phyloP scores from a whole-genome alignment of 2,113 vertebrate genomes.

The Ochotona princeps region DNA sequence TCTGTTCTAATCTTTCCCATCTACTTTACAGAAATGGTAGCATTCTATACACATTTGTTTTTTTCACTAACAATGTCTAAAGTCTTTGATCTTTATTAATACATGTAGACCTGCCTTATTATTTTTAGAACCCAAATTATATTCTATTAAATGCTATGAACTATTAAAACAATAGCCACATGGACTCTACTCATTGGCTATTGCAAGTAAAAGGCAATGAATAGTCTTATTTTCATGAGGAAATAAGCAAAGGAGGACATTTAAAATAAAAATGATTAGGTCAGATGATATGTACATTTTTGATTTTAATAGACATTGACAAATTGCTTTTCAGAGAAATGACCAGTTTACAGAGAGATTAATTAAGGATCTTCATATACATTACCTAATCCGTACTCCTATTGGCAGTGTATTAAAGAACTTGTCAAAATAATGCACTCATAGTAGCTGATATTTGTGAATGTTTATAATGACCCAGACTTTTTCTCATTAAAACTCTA shows the following conservation, averaged over 20 bases:
- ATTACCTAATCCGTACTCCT: not conserved
- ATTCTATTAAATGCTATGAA: not conserved
- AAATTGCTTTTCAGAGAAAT: not conserved
- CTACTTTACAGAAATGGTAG: not conserved
- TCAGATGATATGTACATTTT: not conserved
- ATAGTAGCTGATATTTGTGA: not conserved
- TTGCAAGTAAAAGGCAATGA: not conserved
- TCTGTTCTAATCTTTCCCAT: not conserved
- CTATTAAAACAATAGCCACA: not conserved
- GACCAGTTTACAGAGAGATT: not conserved
- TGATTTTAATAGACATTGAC: not conserved
- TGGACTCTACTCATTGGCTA: not conserved
- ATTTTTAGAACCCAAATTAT: not conserved
- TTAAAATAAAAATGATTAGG: not conserved
- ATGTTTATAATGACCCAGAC: not conserved
- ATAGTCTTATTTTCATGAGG: not conserved
- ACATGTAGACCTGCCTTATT: not conserved
- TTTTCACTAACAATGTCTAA: not conserved
- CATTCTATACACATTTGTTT: not conserved
- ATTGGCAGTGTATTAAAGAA: not conserved
- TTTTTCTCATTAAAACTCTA: not conserved
- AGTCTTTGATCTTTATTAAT: not conserved
- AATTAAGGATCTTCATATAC: not conserved
- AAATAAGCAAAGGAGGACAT: not conserved
- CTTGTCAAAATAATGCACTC: slow-evolving; percentile 7